Evolutionary conservation across 2,888 invertebrate genomes (phyloP), one percentile per base, ranked within the genome.

Genomic region (Polydesmus complanatus): DNA sequence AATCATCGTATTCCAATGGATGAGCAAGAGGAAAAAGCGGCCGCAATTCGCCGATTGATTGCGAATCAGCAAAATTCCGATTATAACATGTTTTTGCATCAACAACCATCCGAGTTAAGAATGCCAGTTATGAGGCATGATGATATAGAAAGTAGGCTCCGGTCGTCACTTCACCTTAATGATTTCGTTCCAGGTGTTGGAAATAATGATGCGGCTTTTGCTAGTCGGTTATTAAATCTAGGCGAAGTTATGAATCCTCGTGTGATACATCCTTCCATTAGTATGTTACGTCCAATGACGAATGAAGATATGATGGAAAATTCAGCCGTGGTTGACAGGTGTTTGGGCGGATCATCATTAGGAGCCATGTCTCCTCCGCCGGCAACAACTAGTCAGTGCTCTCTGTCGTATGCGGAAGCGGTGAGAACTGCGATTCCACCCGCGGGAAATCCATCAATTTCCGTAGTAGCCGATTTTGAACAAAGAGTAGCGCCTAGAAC

Each of bases 401-500:
- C n/a, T 8, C 25, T 60, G 18, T 60, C 60, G 47, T 60, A 54
- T 48, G 53, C 54, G 22, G 60, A 53, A 23, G 60, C 60, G n/a
- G 54, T 60, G 18, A 8, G 60, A 21, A 60, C 60, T 25, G 51
- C 60, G 23, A 23, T 18, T n/a, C 47, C 47, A 8, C 54, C 27
- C 23, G 2, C 37, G 22, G 48, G 18, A n/a, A 11, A 21, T 1
- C 21, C 54, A 14, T 27, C 60, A 18, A 25, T 52, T 5, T 58
- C 58, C 25, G 60, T 60, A 25, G 54, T 60, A 2, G 60, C 27
- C 47, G 60, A 60, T 14, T 60, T 60, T 47, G 60, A 60, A 27
- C 60, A 60, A 52, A 53, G 60, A 27, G 60, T 60, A 23, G 60
- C 60, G 23, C 60, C 60, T 8, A 51, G 60, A 18, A 54, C 60